Percentiles rank a stretch among this genome's conserved stretches.
Conservation (phyloP, 2,113 vertebrate genomes). For the Elgaria multicarinata region DNA sequence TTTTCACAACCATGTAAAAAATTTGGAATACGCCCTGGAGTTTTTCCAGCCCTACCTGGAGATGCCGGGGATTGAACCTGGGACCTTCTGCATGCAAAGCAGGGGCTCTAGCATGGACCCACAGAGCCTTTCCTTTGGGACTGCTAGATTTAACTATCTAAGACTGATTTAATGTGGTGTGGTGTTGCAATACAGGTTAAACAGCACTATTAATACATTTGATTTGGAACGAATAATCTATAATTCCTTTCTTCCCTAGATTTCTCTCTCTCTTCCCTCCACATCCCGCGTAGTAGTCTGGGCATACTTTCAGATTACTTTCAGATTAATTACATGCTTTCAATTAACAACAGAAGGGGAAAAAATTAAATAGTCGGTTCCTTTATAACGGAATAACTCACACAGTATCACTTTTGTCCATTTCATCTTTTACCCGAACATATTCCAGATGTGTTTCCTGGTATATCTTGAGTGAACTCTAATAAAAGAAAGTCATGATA, state of each 20-base stretch:
- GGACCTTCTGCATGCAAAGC: no score
- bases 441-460: conserved; percentile 81
- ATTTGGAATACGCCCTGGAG: background rate
- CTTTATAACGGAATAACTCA: conserved; percentile 61
- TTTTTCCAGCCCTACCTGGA: no score
- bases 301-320: background rate
- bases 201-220: background rate
- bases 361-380: background rate
- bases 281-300: background rate
- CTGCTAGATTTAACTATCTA: no score
- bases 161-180: background rate
- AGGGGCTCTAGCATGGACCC: no score
- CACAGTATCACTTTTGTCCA: conserved; percentile 79
- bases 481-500: conserved; percentile 22
- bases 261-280: background rate
- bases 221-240: background rate
- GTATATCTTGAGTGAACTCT: conserved; percentile 87
- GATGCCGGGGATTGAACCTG: no score
- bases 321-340: background rate
- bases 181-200: background rate
- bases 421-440: conserved; percentile 83
- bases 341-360: background rate
- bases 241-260: background rate
- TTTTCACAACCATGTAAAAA: no score
- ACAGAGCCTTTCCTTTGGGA: background rate